These are phyloP conservation scores for Papilio polytes DNA, from an alignment of 1,140 invertebrate species.

Conservation along the genomic window DNA sequence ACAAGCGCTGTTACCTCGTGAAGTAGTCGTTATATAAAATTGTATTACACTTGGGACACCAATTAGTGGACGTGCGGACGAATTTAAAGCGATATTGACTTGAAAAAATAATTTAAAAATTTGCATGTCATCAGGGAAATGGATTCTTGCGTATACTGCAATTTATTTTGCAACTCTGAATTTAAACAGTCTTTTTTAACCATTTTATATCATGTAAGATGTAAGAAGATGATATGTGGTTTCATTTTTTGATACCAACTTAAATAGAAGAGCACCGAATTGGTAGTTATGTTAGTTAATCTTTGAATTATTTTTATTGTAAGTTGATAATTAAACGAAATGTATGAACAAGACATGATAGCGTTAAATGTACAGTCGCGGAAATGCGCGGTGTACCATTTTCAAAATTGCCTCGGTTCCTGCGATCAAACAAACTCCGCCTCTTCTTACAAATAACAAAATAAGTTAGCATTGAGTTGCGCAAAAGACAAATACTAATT, in stretches of 20 bases:
- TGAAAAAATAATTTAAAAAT: conserved; percentile 29
- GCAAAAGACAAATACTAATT: too few relatives aligned
- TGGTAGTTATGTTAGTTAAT: too few relatives aligned
- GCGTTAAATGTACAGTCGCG: too few relatives aligned
- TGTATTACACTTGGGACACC: conserved; percentile 29
- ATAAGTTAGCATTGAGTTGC: too few relatives aligned
- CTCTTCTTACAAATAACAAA: too few relatives aligned
- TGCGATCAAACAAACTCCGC: too few relatives aligned
- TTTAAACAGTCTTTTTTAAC: background rate
- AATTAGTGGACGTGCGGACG: conserved; percentile 27
- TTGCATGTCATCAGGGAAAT: conserved; percentile 22
- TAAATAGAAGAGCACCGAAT: too few relatives aligned
- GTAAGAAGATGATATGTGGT: background rate
- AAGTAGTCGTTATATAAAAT: conserved; percentile 21
- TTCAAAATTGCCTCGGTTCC: too few relatives aligned
- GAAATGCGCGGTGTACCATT: too few relatives aligned
- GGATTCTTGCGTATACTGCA: background rate
- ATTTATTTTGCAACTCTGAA: background rate
- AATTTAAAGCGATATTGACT: conserved; percentile 13
- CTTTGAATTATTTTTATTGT: too few relatives aligned
- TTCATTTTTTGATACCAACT: background rate
- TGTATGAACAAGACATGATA: too few relatives aligned
- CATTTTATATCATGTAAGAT: background rate
- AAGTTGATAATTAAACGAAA: too few relatives aligned
- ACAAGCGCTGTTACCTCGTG: background rate